Base-by-base conservation (phyloP, 2,888 invertebrate genomes). In the Drosophila macrothrix region DNA sequence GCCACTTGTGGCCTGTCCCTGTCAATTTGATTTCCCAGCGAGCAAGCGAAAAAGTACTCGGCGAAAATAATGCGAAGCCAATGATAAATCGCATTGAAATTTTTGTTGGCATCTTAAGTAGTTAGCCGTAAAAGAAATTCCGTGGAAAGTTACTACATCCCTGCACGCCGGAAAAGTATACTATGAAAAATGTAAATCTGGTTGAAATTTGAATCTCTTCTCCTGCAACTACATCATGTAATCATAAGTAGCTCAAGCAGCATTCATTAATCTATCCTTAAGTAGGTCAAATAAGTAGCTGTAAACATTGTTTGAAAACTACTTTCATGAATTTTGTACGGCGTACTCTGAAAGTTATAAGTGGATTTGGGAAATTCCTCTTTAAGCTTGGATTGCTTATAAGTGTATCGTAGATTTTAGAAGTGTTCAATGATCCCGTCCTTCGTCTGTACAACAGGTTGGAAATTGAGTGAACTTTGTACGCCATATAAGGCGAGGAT, bases 1-100 rank as follows among this genome's bases (percentile, higher is more conserved):
- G 71, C 72, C 83, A 80, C 83, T 85, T 88, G 73, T 73, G 73
- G 73, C 81, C 78, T 78, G 90, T 89, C 90, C 64, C 75, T 82
- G 83, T 89, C 84, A 87, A 84, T 89, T 89, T 75, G 82, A 81
- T 83, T 88, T 83, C 49, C 39, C 67, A 56, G 35, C n/a, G 33
- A 55, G 66, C 60, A 31, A 62, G 54, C 69, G 29, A 16, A 70
- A 73, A 80, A 73, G 68, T 71, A 46, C 56, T 28, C 28, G 14
- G 28, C 37, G 37, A 50, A 67, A 67, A 63, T 65, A 67, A 74
- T 74, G 80, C 61, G 59, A 31, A 16, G 50, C 39, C 29, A 68
- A 66, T 64, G 82, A 89, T 73, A 84, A 88, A 84, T 84, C 90
- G 69, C 65, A 72, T 54, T 64, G 80, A 37, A 77, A 82, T 74